These are phyloP conservation scores for Merops nubicus DNA, from an alignment of 2,113 vertebrate species.

Conservation along the genomic window DNA sequence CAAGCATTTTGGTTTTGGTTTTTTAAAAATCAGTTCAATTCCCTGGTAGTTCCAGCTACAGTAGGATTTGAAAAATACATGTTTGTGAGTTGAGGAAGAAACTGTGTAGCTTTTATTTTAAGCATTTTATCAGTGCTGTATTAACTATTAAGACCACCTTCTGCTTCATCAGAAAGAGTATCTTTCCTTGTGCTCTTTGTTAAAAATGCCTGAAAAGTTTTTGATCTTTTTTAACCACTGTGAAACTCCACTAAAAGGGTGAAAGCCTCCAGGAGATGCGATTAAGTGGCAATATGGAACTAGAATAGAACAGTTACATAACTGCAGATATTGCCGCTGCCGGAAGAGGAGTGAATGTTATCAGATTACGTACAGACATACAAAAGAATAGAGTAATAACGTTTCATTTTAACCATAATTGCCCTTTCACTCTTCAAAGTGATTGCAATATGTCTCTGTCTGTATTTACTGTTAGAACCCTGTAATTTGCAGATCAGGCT, in stretches of 20 bases:
- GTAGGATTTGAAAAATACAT: neutral
- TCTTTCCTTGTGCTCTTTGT: neutral
- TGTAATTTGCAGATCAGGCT: conserved; percentile 39
- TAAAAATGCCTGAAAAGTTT: neutral
- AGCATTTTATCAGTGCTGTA: too few relatives aligned
- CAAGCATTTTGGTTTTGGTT: neutral
- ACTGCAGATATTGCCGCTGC: neutral
- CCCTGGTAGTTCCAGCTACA: neutral
- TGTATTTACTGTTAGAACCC: neutral
- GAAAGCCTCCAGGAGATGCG: neutral
- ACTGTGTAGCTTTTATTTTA: neutral
- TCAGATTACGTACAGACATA: neutral
- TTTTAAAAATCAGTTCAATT: neutral
- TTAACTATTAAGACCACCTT: too few relatives aligned
- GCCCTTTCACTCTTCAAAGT: neutral
- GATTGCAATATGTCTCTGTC: neutral
- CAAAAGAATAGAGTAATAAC: neutral
- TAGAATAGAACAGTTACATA: neutral
- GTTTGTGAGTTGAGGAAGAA: neutral
- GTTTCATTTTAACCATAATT: conserved; percentile 33
- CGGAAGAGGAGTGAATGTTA: neutral
- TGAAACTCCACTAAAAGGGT: neutral
- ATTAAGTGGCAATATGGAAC: neutral
- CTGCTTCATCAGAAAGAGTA: neutral
- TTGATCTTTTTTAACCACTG: neutral